phyloP scores from a whole-genome alignment of 2,113 vertebrate species.

The Patagioenas fasciata region DNA sequence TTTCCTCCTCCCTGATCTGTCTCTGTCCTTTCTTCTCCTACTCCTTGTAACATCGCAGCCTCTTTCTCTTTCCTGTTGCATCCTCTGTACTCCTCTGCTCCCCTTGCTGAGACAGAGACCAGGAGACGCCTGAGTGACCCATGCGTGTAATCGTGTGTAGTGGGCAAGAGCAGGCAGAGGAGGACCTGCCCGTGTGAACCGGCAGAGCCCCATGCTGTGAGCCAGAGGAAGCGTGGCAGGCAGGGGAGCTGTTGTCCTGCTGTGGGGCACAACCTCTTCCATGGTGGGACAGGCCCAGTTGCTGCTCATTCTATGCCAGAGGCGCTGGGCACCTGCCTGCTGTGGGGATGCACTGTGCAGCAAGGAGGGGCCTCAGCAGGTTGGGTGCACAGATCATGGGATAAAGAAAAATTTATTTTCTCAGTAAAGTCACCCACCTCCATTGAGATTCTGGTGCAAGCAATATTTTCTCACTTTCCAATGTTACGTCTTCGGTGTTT shows the following conservation, averaged over 20 bases:
- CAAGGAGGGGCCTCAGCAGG: background rate
- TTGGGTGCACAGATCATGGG: background rate
- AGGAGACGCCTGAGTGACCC: background rate
- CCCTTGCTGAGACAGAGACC: background rate
- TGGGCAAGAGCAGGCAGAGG: background rate
- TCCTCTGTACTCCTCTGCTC: background rate
- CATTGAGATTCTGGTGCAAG: background rate
- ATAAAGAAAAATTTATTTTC: background rate
- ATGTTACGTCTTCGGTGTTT: background rate
- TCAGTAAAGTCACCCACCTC: background rate
- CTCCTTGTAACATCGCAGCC: background rate
- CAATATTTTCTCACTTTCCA: background rate
- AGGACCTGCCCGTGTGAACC: background rate
- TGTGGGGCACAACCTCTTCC: background rate
- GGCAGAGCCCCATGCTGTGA: background rate
- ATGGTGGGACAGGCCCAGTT: background rate
- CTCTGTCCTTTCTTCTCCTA: background rate
- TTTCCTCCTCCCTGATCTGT: background rate
- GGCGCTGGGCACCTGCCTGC: rapidly evolving
- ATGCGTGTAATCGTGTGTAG: background rate
- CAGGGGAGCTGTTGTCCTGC: background rate
- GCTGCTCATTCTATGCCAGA: background rate
- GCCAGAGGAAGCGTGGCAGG: background rate
- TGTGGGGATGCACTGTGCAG: background rate
- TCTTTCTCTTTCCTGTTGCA: background rate